Percentiles rank a stretch among this genome's conserved stretches.
phyloP scores from a whole-genome alignment of 2,888 invertebrate species.

The Drosophila algonquin region DNA sequence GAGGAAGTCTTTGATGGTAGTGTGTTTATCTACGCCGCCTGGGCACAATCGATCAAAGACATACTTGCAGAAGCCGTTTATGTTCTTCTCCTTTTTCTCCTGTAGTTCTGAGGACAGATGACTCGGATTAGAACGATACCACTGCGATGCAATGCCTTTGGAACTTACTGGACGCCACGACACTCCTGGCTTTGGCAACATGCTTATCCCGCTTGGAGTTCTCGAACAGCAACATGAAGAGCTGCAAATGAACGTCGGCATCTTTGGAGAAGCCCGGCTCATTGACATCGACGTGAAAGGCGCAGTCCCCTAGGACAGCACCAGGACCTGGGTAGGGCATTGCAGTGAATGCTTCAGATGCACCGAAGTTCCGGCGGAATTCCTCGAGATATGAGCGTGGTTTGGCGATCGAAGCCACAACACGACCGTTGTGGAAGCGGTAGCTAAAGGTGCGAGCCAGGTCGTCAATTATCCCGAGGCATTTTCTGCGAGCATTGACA shows the following conservation, averaged over 20 bases:
- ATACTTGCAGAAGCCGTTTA: background rate
- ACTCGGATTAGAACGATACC: too few species aligned
- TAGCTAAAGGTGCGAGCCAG: slow-evolving; percentile 17
- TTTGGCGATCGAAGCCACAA: slow-evolving; percentile 25
- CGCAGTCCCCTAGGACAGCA: background rate
- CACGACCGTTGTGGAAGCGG: slow-evolving; percentile 29
- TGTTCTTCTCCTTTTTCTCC: background rate
- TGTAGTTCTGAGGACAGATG: background rate
- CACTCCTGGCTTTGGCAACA: background rate
- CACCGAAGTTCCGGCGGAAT: background rate
- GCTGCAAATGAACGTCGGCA: background rate
- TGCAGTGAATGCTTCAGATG: background rate
- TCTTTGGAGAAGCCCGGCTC: background rate
- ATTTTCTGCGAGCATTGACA: background rate
- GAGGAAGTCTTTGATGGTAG: background rate
- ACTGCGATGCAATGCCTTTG: background rate
- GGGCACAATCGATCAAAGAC: background rate
- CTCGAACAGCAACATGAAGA: background rate
- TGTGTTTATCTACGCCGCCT: too few species aligned
- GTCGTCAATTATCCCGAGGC: slow-evolving; percentile 7
- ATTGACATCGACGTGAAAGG: background rate
- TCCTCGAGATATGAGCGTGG: background rate
- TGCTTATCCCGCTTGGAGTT: background rate
- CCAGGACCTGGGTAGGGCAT: slow-evolving; percentile 13
- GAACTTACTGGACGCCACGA: background rate